Base-by-base conservation (phyloP, 2,113 vertebrate genomes). In the Crotalus viridis region DNA sequence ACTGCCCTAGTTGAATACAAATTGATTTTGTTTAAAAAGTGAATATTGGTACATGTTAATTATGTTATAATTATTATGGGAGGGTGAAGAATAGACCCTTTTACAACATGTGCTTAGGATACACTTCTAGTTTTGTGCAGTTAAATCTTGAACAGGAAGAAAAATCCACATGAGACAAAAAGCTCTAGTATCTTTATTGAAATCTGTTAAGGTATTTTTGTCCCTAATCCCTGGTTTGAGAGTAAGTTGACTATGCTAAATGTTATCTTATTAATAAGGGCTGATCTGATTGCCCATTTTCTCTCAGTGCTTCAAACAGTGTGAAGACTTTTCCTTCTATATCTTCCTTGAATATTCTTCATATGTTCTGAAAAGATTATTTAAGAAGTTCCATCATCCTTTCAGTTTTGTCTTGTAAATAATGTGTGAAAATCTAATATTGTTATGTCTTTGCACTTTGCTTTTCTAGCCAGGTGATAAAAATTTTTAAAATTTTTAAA, bases 361-460 rank as follows among this genome's bases (percentile, higher is more conserved):
- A 7, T 74, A 6, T 91, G 15, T 48, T 26, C 13, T 26, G 85
- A 86, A 12, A 8, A 21, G 6, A 22, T 22, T 85, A 46, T 56
- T 57, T 28, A 74, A 33, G 48, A n/a, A 33, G n/a, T 89, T 46
- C 21, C 55, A 28, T 59, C 15, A 43, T 56, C 22, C 17, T 3
- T 51, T 43, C 10, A 52, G 26, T 55, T 22, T 56, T 56, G 26
- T 1, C 88, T 43, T n/a, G 54, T 86, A 51, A 93, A 90, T 90
- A 52, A 96, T 87, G 21, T 1, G 3, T 89, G 89, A 55, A 93
- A 95, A 64, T 24, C 85, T 24, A 94, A 85, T 90, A 52, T 0
- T 46, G 22, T 0, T 13, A 55, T n/a, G 86, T 93, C 54, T 91
- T 87, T 17, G 2, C 5, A 2, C 21, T 51, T 69, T 12, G 4